phyloP scores from a whole-genome alignment of 2,113 vertebrate genomes.

The Campylomormyrus tamandua region DNA sequence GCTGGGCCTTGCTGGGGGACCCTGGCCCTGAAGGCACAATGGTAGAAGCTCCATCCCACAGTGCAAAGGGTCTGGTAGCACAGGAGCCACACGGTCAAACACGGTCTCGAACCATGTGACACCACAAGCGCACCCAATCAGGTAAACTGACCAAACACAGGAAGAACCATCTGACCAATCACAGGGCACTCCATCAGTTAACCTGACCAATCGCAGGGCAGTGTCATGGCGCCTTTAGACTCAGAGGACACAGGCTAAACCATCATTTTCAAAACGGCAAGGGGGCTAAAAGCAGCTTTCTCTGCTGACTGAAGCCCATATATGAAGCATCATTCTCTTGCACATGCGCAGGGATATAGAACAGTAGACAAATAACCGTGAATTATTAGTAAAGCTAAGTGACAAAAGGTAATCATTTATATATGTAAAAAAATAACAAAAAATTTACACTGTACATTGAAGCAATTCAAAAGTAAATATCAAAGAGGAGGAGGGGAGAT shows the following conservation, averaged over 20 bases:
- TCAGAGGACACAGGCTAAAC: background rate
- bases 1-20: background rate
- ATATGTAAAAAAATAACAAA: constrained; percentile 23
- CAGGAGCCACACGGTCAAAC: background rate
- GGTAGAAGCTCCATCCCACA: background rate
- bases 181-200: background rate
- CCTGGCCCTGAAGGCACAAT: background rate
- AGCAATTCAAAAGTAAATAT: constrained; percentile 29
- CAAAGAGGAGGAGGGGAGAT: background rate
- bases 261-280: background rate
- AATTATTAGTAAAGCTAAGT: constrained; percentile 30
- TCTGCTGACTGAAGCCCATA: background rate
- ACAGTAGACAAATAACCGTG: constrained; percentile 29
- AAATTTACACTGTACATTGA: constrained; percentile 21
- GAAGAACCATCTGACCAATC: background rate
- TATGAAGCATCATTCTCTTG: background rate
- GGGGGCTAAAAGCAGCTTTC: background rate
- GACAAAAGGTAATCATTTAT: constrained; percentile 36
- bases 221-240: background rate
- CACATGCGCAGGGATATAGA: constrained; percentile 8
- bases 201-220: background rate
- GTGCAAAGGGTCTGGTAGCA: constrained; percentile 6
- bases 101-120: background rate
- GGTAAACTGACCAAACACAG: background rate
- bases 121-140: background rate